These are phyloP conservation scores for Leuciscus waleckii DNA, from an alignment of 2,797 vertebrate species.

Conservation along the genomic window DNA sequence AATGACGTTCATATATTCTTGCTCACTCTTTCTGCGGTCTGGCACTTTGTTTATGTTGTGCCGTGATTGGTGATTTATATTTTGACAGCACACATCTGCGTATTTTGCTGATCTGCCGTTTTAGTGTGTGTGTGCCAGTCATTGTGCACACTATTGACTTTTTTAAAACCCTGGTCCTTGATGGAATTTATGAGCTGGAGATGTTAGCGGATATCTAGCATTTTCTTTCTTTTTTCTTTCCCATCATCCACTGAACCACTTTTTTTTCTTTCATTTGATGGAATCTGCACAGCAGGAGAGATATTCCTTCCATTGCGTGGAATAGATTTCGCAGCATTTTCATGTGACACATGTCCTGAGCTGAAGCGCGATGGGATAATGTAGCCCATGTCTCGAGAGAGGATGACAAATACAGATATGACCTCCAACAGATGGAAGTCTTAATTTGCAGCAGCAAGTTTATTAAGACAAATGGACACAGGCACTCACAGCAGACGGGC, in stretches of 20 bases:
- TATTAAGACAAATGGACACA: slow-evolving; percentile 78
- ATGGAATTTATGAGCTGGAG: slow-evolving; percentile 77
- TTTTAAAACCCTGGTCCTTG: slow-evolving; percentile 76
- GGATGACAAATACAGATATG: slow-evolving; percentile 70
- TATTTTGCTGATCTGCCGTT: slow-evolving; percentile 66
- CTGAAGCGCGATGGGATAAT: slow-evolving; percentile 44
- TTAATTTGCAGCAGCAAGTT: slow-evolving; percentile 73
- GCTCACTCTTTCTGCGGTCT: slow-evolving; percentile 75
- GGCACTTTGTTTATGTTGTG: slow-evolving; percentile 79
- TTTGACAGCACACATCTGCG: slow-evolving; percentile 80
- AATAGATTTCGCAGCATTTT: slow-evolving; percentile 43
- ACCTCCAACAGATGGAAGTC: slow-evolving; percentile 76
- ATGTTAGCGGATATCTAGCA: slow-evolving; percentile 69
- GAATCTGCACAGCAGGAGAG: slow-evolving; percentile 66
- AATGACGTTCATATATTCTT: slow-evolving; percentile 64
- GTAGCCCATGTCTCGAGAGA: slow-evolving; percentile 44
- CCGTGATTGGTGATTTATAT: slow-evolving; percentile 81
- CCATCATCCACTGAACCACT: slow-evolving; percentile 22
- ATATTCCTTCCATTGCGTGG: slow-evolving; percentile 65
- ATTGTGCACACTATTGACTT: slow-evolving; percentile 73
- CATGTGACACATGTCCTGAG: slow-evolving; percentile 45
- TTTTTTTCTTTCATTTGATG: slow-evolving; percentile 57
- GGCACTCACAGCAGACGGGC: slow-evolving; percentile 67
- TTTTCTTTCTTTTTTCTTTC: slow-evolving; percentile 60
- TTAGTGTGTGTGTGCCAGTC: slow-evolving; percentile 49